phyloP scores from a whole-genome alignment of 1,140 invertebrate species.

The Dendrolimus kikuchii region DNA sequence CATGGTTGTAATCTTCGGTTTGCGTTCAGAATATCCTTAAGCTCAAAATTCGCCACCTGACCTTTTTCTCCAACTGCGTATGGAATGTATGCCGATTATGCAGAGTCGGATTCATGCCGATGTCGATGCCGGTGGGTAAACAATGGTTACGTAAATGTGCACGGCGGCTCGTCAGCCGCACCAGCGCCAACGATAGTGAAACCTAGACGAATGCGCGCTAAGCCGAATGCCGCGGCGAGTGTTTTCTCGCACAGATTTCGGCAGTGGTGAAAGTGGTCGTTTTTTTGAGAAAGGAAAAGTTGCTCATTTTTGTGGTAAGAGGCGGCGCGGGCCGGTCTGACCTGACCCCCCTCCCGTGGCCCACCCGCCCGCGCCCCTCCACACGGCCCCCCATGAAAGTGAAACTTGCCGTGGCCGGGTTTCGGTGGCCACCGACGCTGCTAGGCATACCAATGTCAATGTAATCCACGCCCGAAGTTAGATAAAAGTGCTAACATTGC shows the following conservation, averaged over 20 bases:
- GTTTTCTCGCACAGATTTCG: slow-evolving; percentile 38
- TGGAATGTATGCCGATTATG: too few species aligned
- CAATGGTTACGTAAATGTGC: too few species aligned
- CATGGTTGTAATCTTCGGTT: too few species aligned
- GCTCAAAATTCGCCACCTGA: too few species aligned
- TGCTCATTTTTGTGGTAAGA: slow-evolving; percentile 58
- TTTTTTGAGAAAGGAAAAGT: slow-evolving; percentile 69
- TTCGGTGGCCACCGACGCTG: slow-evolving; percentile 10
- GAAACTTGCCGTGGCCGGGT: slow-evolving; percentile 31
- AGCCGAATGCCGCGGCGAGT: slow-evolving; percentile 3
- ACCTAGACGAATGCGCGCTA: slow-evolving; percentile 15
- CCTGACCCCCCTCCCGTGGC: slow-evolving; percentile 3
- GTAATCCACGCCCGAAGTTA: slow-evolving; percentile 6
- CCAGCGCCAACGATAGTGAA: slow-evolving; percentile 11
- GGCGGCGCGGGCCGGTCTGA: slow-evolving; percentile 20
- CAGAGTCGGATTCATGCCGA: too few species aligned
- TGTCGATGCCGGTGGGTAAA: too few species aligned
- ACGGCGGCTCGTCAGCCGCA: not conserved
- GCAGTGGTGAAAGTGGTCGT: slow-evolving; percentile 58
- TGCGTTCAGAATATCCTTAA: too few species aligned
- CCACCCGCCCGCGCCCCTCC: slow-evolving; percentile 11
- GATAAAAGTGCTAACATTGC: not conserved
- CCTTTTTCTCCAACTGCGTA: too few species aligned
- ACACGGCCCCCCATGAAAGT: slow-evolving; percentile 35
- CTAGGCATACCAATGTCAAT: slow-evolving; percentile 20